Evolutionary conservation across 1,140 invertebrate genomes (phyloP), one percentile per base, ranked within the genome.

Genomic region (Diachasma alloeum): DNA sequence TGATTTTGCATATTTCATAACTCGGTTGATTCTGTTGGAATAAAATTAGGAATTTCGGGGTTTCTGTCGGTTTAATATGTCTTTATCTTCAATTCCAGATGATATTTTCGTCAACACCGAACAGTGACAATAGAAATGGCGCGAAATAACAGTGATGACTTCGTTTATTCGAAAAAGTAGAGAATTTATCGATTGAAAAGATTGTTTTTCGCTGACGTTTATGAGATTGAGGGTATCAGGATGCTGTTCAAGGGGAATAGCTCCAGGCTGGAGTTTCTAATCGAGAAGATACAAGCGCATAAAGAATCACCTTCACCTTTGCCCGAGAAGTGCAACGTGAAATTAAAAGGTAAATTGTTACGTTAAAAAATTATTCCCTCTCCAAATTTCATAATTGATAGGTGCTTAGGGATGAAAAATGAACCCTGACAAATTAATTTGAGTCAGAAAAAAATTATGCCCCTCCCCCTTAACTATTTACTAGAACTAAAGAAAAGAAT

Each of bases 191-290:
- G 39, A 36, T 24, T 9, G 67, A 6, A 19, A 5, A 36, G 15
- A 36, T 42, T 70, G 15, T 68, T 39, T 39, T 70, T 72, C n/a
- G n/a, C n/a, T 72, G 15, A 15, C 4, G 24, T 3, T n/a, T 9
- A 59, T 2, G 59, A 3, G 70, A 2, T 44, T 71, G 9, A 63
- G 48, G 83, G 48, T 42, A 36, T 76, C 81, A 87, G 84, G 81
- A 95, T 95, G 94, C 89, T 95, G 85, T 95, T 95, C 90, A 95
- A 94, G 84, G 94, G 94, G 76, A 95, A 95, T 86, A 95, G 94
- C 89, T 94, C 93, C 83, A 91, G 93, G 78, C 87, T 96, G 83
- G 94, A 95, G 88, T 92, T 95, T 81, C 90, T 96, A 78, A 96
- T 96, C 80, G 94, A 95, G 84, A 95, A 95, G 89, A 95, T 96